phyloP scores from a whole-genome alignment of 2,797 vertebrate genomes.

The Brotula barbata region DNA sequence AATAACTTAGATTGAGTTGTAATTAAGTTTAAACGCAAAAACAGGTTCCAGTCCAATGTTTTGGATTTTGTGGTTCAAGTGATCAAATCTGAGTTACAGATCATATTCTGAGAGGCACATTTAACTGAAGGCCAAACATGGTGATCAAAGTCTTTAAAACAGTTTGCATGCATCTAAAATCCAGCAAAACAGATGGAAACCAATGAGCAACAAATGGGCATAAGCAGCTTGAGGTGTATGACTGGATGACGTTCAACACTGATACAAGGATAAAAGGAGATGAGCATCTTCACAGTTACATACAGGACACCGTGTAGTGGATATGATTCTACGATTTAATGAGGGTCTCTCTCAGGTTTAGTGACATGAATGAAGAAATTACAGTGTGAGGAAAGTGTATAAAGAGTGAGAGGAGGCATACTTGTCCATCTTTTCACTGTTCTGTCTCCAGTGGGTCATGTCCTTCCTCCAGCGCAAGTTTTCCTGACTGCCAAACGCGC shows the following conservation, averaged over 20 bases:
- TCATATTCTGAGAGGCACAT: no score
- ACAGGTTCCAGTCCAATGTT: no score
- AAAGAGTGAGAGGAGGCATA: constrained; percentile 70
- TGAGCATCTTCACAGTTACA: background rate
- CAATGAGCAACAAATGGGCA: background rate
- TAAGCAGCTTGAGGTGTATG: constrained; percentile 6
- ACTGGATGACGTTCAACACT: constrained; percentile 1
- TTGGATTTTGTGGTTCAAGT: no score
- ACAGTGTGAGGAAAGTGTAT: background rate
- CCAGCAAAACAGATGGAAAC: constrained; percentile 11
- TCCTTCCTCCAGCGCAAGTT: constrained; percentile 98
- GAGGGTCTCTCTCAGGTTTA: background rate
- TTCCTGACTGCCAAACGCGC: constrained; percentile 97
- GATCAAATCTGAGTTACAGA: no score
- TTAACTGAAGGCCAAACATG: no score
- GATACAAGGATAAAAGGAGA: background rate
- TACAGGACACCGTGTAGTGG: background rate
- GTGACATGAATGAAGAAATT: background rate
- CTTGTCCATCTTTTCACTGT: constrained; percentile 99
- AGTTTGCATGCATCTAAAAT: no score
- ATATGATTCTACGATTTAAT: background rate
- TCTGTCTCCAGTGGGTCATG: constrained; percentile 99
- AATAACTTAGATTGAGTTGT: no score
- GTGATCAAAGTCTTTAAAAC: no score
- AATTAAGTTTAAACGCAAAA: no score